Base-by-base conservation (phyloP, 1,140 invertebrate genomes). In the Maniola jurtina region DNA sequence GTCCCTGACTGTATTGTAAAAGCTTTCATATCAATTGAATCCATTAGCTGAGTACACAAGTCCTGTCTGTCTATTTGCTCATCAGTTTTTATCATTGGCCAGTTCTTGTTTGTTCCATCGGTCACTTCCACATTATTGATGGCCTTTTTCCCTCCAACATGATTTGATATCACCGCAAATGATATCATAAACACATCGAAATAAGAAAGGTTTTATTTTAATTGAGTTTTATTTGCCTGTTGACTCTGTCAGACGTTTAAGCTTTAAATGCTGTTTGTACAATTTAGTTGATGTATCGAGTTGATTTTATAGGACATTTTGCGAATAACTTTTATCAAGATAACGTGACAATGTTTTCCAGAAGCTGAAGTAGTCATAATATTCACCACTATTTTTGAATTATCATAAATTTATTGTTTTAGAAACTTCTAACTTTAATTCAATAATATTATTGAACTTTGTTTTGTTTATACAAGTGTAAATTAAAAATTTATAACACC, bases 21-120 rank as follows among this genome's bases (percentile, higher is more conserved):
- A 90, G 88, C 88, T 90, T 90, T 90, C 81, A 86, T 90, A 90
- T 90, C 88, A 90, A 89, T 90, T 89, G 86, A 90, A 89, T 90
- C 88, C 88, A 90, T 90, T 90, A 90, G 84, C 80, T 85, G 86
- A 88, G 86, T 85, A 89, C 85, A 90, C 88, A 90, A 78, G 79
- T 82, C 80, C 81, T 80, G 84, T 81, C 76, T 83, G 81, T 90
- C 77, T 90, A 90, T 90, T 90, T 90, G 83, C 84, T 88, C 84
- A 85, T 90, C 86, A 90, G 85, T 90, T 90, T 90, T 90, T 90
- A 90, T 90, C 88, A 90, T 88, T 90, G 86, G 82, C 79, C 79
- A 87, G 85, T 87, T 79, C 77, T 73, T 88, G 86, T 90, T 88
- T 89, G 88, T 83, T 80, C 83, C 81, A 88, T 89, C 88, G 85